phyloP scores from a whole-genome alignment of 2,888 invertebrate genomes.

The Glaucopsyche alexis region DNA sequence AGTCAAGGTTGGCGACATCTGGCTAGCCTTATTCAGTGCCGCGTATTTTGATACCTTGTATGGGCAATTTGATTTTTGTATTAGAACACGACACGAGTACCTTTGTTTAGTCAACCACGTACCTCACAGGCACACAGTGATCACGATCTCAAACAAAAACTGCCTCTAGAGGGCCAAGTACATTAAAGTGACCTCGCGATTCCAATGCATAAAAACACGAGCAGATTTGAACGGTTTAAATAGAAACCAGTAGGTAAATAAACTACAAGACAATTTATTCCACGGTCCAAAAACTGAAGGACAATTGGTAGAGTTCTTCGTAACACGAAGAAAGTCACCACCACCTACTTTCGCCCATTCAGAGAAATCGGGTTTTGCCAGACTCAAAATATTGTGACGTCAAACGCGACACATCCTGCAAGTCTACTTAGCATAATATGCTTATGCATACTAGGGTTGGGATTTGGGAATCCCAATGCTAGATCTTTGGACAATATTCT shows the following conservation, averaged over 20 bases:
- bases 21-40: slow-evolving; percentile 5
- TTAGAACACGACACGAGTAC: not conserved
- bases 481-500: no score
- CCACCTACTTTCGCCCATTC: slow-evolving; percentile 1
- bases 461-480: no score
- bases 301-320: not conserved
- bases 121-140: not conserved
- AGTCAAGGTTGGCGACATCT: slow-evolving; percentile 23
- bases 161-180: not conserved
- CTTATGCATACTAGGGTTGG: no score
- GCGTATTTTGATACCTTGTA: slow-evolving; percentile 9
- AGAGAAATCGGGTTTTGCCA: not conserved
- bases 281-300: not conserved
- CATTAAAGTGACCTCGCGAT: not conserved
- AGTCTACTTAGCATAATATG: not conserved
- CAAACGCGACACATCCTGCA: not conserved
- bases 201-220: not conserved
- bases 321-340: not conserved
- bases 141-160: not conserved
- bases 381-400: not conserved
- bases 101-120: not conserved
- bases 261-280: not conserved
- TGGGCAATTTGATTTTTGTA: not conserved
- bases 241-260: no score
- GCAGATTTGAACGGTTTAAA: no score